Evolutionary conservation across 1,140 invertebrate species (phyloP).

Genomic region (Apis cerana): DNA sequence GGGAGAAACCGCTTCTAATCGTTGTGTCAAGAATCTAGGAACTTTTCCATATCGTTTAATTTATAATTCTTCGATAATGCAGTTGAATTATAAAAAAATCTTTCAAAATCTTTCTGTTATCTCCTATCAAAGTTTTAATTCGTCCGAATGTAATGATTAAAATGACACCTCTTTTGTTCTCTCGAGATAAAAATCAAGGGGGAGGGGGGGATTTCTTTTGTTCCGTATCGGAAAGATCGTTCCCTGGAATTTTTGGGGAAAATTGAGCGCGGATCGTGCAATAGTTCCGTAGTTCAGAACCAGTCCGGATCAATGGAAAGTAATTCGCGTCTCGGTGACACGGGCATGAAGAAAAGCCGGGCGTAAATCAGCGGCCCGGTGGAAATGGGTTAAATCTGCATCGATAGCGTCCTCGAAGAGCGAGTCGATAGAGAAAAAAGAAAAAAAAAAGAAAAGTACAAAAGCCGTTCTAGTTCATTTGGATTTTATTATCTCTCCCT

Average conservation of each 20-base stretch:
- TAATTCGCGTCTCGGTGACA: conserved; percentile 23
- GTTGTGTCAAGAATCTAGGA: no score
- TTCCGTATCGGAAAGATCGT: no score
- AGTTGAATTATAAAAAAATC: no score
- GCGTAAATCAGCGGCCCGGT: conserved; percentile 20
- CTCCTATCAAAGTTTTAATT: no score
- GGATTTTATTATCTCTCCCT: conserved; percentile 20
- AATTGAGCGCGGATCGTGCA: not conserved
- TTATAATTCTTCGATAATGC: no score
- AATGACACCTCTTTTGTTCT: no score
- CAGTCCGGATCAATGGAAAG: conserved; percentile 4
- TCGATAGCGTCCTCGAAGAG: conserved; percentile 13
- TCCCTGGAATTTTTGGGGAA: not conserved
- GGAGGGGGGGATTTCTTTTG: no score
- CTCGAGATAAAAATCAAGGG: no score
- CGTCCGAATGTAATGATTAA: no score
- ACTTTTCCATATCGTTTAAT: no score
- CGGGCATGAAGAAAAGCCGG: not conserved
- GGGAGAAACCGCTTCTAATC: no score
- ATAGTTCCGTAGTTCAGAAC: not conserved
- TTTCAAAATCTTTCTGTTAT: no score
- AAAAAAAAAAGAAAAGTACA: not conserved
- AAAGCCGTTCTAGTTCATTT: conserved; percentile 25
- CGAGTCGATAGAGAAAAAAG: not conserved
- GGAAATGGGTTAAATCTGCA: conserved; percentile 30